phyloP scores from a whole-genome alignment of 2,888 invertebrate species.

The Cinara cedri region DNA sequence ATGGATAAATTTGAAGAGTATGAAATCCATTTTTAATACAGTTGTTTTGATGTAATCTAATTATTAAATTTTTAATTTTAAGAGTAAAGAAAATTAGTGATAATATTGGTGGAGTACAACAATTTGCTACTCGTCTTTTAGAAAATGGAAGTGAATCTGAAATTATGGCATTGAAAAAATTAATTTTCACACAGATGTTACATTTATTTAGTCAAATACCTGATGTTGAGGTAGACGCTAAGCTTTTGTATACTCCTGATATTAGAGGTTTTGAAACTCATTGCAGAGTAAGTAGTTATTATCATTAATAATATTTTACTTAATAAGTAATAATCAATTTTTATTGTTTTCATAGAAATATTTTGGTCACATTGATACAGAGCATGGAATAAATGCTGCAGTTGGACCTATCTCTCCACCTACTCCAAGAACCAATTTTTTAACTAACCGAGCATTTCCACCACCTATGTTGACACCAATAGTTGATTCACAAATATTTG shows the following conservation, averaged over 20 bases:
- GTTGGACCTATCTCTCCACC: conserved; percentile 50
- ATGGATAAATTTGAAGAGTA: conserved; percentile 82
- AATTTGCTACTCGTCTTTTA: conserved; percentile 80
- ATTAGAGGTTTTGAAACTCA: conserved; percentile 46
- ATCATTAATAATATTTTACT: not conserved
- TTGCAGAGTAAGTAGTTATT: conserved; percentile 28
- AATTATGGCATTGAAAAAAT: conserved; percentile 80
- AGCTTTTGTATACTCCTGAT: conserved; percentile 36
- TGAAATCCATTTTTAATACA: conserved; percentile 27
- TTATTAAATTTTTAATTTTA: conserved; percentile 57
- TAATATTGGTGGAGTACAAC: conserved; percentile 84
- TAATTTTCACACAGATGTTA: conserved; percentile 78
- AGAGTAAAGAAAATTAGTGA: conserved; percentile 82
- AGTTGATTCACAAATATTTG: conserved; percentile 49
- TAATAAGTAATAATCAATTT: not conserved
- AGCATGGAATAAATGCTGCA: conserved; percentile 31
- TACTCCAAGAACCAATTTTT: conserved; percentile 54
- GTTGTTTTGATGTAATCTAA: conserved; percentile 18
- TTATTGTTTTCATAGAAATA: conserved; percentile 29
- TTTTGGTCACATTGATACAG: conserved; percentile 47
- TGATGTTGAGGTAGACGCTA: conserved; percentile 40
- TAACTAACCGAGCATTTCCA: conserved; percentile 45
- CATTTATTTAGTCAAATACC: conserved; percentile 69
- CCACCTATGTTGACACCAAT: conserved; percentile 24
- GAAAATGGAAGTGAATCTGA: conserved; percentile 85